These are phyloP conservation scores for Leptura quadrifasciata DNA, from an alignment of 2,888 invertebrate species.

Conservation along the genomic window DNA sequence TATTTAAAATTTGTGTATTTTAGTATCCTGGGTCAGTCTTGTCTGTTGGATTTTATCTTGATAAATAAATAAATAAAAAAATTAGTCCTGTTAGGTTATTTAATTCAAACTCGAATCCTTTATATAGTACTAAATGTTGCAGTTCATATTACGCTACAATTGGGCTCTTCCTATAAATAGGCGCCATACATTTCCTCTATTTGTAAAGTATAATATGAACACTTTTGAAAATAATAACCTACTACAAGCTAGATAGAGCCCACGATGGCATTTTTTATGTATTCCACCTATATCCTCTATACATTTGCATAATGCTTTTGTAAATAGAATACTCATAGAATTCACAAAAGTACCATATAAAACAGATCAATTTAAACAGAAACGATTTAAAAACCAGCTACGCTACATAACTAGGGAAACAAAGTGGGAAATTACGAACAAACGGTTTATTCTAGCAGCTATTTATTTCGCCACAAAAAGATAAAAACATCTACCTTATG, in stretches of 20 bases:
- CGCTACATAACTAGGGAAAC: slow-evolving; percentile 7
- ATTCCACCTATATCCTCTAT: background rate
- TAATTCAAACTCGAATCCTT: no score
- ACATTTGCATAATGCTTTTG: background rate
- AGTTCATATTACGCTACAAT: no score
- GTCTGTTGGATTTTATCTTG: no score
- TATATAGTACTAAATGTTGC: no score
- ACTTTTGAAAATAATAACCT: no score
- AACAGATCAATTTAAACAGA: background rate
- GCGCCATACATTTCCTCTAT: no score
- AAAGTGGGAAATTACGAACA: slow-evolving; percentile 4
- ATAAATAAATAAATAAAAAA: no score
- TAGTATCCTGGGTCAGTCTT: no score
- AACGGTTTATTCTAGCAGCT: slow-evolving; percentile 32
- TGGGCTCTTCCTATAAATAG: no score
- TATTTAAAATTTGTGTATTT: no score
- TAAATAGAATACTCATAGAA: background rate
- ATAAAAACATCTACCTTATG: slow-evolving; percentile 13
- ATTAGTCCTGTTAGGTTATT: no score
- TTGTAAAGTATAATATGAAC: no score
- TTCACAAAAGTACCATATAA: background rate
- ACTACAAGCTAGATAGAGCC: background rate
- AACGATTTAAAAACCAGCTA: background rate
- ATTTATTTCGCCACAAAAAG: slow-evolving; percentile 30
- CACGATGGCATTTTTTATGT: background rate